Conservation (phyloP, 2,113 vertebrate genomes). For the Ptilorrhoa leucosticta region DNA sequence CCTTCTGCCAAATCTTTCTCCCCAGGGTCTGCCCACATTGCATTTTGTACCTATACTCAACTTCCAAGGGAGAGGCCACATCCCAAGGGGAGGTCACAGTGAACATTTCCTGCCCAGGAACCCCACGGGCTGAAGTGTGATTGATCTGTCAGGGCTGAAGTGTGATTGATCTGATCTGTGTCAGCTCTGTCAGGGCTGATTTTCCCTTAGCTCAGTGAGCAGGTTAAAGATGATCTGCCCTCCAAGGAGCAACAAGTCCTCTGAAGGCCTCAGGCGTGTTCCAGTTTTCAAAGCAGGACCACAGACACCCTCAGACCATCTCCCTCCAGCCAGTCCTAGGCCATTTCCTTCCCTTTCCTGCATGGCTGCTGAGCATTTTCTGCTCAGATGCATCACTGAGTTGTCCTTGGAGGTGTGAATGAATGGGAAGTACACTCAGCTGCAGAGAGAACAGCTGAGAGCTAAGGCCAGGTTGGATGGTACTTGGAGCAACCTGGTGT, state of each 20-base stretch:
- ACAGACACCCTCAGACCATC: background rate
- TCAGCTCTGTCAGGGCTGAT: background rate
- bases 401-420: background rate
- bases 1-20: background rate
- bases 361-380: background rate
- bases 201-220: background rate
- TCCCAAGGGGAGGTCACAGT: background rate
- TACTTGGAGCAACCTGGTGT: background rate
- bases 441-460: background rate
- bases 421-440: background rate
- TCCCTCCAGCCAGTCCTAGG: background rate
- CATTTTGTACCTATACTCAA: background rate
- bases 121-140: background rate
- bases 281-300: background rate
- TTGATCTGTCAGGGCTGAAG: background rate
- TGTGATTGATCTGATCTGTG: too few relatives aligned
- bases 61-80: background rate
- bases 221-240: background rate
- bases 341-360: background rate
- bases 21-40: fast-evolving
- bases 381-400: background rate
- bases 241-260: background rate
- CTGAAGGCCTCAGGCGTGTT: background rate
- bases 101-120: background rate
- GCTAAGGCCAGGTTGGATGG: background rate